Evolutionary conservation across 2,888 invertebrate species (phyloP), one percentile per base, ranked within the genome.

Genomic region (Eupsilia transversa): DNA sequence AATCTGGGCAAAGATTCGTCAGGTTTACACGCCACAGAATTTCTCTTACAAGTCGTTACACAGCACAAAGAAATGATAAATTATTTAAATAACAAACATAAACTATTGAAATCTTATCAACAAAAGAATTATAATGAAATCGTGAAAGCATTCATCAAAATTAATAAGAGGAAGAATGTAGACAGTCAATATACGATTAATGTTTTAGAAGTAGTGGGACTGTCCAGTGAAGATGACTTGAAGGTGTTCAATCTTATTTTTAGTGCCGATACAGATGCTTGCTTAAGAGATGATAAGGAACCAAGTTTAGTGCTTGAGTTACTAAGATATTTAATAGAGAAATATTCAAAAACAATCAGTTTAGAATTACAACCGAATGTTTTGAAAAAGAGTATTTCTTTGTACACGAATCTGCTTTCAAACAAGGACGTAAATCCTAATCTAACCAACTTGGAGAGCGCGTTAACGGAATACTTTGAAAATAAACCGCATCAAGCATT

Each of bases 401-500:
- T 97, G 54, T 97, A 97, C 86, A 91, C 91, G 3, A 91, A 94
- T 56, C 91, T 97, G 65, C 91, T 97, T 12, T 93, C 90, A 9
- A 92, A 93, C 69, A 91, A 93, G 65, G 94, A 95, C 3, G 80
- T 92, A 0, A 95, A 92, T 27, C 90, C 94, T 20, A 97, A 97
- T 87, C 89, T 97, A 38, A 96, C 96, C 6, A 92, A 91, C 60
- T 92, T 98, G 85, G 97, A 97, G 84, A 92, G 91, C 9, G 91
- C 96, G 3, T 89, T 98, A 17, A 89, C 95, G 20, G 91, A 94
- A 77, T 98, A 97, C 90, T 94, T 98, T 30, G 91, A 96, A 76
- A 94, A 94, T 68, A 98, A 97, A 93, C 97, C 98, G 56, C 97
- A 97, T 87, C 96, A 95, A 86, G 94, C 97, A 7, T 89, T 92